Conservation (phyloP, 2,797 vertebrate genomes). For the Clarias fuscus region DNA sequence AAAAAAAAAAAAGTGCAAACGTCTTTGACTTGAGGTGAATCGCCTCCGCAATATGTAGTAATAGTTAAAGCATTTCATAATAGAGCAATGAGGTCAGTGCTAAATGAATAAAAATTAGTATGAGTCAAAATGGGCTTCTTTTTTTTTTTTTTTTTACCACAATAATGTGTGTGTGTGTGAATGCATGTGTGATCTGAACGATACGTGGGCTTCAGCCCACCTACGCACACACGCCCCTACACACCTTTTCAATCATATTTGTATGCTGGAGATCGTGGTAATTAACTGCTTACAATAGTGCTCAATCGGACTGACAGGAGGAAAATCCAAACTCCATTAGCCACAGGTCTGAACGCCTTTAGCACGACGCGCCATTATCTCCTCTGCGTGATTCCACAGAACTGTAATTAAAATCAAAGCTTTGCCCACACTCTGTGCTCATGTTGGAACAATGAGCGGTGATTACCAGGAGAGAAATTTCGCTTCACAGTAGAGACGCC, state of each 20-base stretch:
- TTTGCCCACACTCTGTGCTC: constrained; percentile 50
- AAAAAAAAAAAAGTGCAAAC: neutral
- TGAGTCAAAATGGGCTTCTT: constrained; percentile 14
- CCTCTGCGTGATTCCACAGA: constrained; percentile 37
- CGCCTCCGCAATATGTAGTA: neutral
- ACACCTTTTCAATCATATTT: constrained; percentile 38
- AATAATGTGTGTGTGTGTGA: neutral
- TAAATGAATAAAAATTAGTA: constrained; percentile 25
- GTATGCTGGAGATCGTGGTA: constrained; percentile 39
- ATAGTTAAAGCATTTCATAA: constrained; percentile 18
- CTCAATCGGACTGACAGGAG: constrained; percentile 45
- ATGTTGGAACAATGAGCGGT: constrained; percentile 44
- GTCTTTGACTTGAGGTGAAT: neutral
- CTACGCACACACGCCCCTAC: constrained; percentile 27
- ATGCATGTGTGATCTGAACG: constrained; percentile 7
- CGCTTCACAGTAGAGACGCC: constrained; percentile 25
- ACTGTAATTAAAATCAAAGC: constrained; percentile 51
- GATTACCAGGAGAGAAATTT: constrained; percentile 49
- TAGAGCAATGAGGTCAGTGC: constrained; percentile 3
- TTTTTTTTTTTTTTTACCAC: neutral
- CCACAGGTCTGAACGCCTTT: constrained; percentile 48
- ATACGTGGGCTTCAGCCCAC: constrained; percentile 15
- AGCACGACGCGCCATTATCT: constrained; percentile 48
- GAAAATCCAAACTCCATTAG: constrained; percentile 43
- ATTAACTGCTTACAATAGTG: constrained; percentile 50